Base-by-base conservation (phyloP, 2,113 vertebrate species). In the Barnardius zonarius region DNA sequence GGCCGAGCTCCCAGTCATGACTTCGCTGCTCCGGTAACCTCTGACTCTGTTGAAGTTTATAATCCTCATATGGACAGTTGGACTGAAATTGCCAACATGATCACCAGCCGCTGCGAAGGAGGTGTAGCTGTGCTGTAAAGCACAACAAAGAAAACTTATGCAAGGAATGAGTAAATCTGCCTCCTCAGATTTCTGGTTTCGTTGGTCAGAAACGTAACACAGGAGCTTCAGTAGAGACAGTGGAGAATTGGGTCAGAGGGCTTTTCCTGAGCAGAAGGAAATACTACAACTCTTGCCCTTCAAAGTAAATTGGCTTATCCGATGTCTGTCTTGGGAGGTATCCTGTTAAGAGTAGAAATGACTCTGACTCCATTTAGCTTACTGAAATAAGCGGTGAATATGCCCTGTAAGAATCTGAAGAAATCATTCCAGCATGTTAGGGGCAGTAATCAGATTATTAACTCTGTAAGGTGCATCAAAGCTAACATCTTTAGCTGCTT, bases 41-140 rank as follows among this genome's bases (percentile, higher is more conserved):
- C 99, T 93, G 99, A 99, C 96, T 99, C 99, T 11, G 99, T 99
- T 69, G 99, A 99, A 97, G 98, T 99, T 97, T 99, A 99, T 79
- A 99, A 99, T 94, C 99, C 99, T 70, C 99, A 99, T 84, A 98
- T 98, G 96, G 99, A 99, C 94, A 98, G 98, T 18, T 99, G 99
- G 99, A 99, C 98, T 67, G 99, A 99, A 98, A 98, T 99, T 5
- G 98, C 99, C 93, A 99, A 99, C 96, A 99, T 99, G 99, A 99
- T 99, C 97, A 99, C 99, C 63, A 99, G 99, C 97, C 99, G 99
- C 93, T 99, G 99, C 11, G 99, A 99, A 69, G 99, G 99, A 41
- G 99, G 99, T 1, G 96, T 99, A 92, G 99, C 99, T 55, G 99
- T 99, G 75, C 98, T 99, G 54, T 99, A 95, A 98, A 90, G 83